Evolutionary conservation across 2,888 invertebrate species (phyloP), one percentile per base, ranked within the genome.

Genomic region (Cephus runcator): DNA sequence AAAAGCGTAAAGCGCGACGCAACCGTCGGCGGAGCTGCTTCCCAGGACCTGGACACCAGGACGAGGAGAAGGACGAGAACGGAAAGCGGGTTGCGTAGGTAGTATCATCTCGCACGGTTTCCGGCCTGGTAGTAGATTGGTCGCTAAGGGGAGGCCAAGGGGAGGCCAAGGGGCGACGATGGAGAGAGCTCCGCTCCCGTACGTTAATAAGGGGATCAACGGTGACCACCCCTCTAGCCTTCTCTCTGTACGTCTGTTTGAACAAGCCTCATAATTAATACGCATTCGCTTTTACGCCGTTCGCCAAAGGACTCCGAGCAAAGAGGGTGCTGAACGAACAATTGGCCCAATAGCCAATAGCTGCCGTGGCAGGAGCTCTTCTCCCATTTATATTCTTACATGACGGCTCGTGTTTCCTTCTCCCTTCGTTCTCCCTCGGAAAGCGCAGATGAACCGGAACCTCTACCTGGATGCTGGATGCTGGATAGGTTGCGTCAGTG

Each of bases 221-320:
- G 81, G 76, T 78, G 83, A 82, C 81, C 86, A 80, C 81, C 81
- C 81, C 69, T 33, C n/a, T 31, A n/a, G 73, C 78, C 79, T 81
- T 81, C 81, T 87, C 83, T 87, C 85, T 83, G 75, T 87, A 86
- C 85, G 84, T 80, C 83, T 90, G 89, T 91, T 91, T 91, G 90
- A 90, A 91, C 90, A 91, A 90, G 90, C 85, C 85, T 88, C 89
- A 90, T 91, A 91, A 91, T 91, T 91, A 91, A 91, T 91, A 90
- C 89, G 87, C 87, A 87, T 88, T 88, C 90, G 86, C 85, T 86
- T 84, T 85, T 83, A 78, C 81, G 79, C 74, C 71, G 56, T 56
- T 56, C 56, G 56, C 56, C 56, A 56, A 56, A 56, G 56, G 56
- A 56, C 56, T 56, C 23, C 1, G 56, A 56, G 56, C 23, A 9